These are phyloP conservation scores for Tryphoninae sp. DNA, from an alignment of 2,888 invertebrate species.

Conservation along the genomic window DNA sequence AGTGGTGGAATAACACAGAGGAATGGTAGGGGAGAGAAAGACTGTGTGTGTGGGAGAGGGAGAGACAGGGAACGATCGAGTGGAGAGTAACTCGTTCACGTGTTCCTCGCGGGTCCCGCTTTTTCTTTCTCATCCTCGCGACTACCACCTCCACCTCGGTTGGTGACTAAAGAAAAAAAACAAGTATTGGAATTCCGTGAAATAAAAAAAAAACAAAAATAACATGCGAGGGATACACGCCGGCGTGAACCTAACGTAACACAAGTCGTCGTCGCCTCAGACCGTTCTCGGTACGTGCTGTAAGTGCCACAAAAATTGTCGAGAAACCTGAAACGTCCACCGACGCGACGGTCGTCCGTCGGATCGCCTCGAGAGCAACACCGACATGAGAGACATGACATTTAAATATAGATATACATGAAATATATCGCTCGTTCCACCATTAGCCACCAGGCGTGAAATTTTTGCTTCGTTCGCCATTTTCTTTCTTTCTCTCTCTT, in stretches of 20 bases:
- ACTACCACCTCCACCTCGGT: not conserved
- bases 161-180: not conserved
- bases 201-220: slow-evolving; percentile 4
- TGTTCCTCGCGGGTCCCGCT: not conserved
- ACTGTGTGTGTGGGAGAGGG: not conserved
- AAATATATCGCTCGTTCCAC: no score
- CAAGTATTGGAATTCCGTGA: not conserved
- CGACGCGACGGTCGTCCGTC: no score
- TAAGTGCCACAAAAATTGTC: not conserved
- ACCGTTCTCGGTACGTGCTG: not conserved
- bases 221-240: not conserved
- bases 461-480: no score
- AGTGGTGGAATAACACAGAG: not conserved
- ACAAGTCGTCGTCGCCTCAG: not conserved
- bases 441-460: no score
- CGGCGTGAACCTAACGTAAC: not conserved
- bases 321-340: not conserved
- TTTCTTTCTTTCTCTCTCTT: no score
- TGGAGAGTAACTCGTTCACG: not conserved
- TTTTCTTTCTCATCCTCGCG: not conserved
- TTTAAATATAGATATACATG: no score
- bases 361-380: no score
- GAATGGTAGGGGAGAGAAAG: not conserved
- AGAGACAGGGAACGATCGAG: not conserved
- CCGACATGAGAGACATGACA: no score